Evolutionary conservation across 2,888 invertebrate genomes (phyloP).

Genomic region (Oscheius onirici): DNA sequence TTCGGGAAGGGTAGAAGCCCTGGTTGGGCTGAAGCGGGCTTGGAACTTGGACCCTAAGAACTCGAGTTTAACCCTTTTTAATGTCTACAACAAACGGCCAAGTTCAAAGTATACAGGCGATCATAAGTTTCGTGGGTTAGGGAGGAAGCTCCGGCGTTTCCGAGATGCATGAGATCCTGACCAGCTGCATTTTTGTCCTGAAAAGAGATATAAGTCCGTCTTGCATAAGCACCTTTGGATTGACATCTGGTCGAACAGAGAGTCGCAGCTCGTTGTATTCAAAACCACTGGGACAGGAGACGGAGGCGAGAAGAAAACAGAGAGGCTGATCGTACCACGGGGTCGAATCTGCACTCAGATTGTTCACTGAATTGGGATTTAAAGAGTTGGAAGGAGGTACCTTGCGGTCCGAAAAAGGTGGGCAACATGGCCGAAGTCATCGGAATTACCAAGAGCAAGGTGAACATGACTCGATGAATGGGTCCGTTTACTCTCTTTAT

Average conservation of each 20-base stretch:
- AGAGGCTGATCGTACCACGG: slow-evolving; percentile 22
- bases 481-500: background rate
- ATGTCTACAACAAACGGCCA: slow-evolving; percentile 29
- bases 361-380: background rate
- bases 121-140: slow-evolving; percentile 42
- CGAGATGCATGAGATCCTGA: slow-evolving; percentile 38
- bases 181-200: slow-evolving; percentile 43
- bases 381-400: too few relatives aligned
- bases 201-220: slow-evolving; percentile 17
- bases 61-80: slow-evolving; percentile 15
- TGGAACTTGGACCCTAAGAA: too few relatives aligned
- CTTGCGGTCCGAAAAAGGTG: too few relatives aligned
- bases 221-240: slow-evolving; percentile 33
- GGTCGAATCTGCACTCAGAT: background rate
- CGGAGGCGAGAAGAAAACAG: slow-evolving; percentile 45
- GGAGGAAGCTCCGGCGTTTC: slow-evolving; percentile 41
- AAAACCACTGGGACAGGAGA: slow-evolving; percentile 45
- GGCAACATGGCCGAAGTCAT: too few relatives aligned
- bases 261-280: slow-evolving; percentile 37
- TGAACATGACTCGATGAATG: too few relatives aligned
- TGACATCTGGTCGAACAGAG: slow-evolving; percentile 46
- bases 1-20: too few relatives aligned
- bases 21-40: too few relatives aligned
- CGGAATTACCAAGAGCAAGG: too few relatives aligned
- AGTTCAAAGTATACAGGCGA: slow-evolving; percentile 35